Evolutionary conservation across 1,140 invertebrate species (phyloP).

Genomic region (Tachypleus tridentatus): DNA sequence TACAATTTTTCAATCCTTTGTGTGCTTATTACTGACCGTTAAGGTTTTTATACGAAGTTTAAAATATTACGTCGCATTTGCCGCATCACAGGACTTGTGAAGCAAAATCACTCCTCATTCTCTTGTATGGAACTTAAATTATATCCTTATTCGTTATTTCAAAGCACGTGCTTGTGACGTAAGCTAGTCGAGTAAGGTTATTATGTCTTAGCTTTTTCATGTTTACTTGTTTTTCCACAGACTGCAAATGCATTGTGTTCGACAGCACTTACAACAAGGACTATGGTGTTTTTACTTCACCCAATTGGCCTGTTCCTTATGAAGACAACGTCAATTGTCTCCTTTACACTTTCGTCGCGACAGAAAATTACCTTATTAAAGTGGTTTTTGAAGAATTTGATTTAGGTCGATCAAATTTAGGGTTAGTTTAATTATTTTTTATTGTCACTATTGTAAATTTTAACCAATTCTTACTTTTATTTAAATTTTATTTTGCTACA

Average conservation of each 20-base stretch:
- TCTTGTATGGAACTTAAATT: no score
- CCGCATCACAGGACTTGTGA: no score
- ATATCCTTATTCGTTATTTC: no score
- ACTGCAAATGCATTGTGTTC: slow-evolving; percentile 66
- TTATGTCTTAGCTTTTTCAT: no score
- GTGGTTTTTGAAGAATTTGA: slow-evolving; percentile 67
- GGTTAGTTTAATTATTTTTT: background rate
- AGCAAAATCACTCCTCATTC: no score
- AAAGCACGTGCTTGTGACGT: no score
- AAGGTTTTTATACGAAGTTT: no score
- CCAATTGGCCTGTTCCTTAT: slow-evolving; percentile 64
- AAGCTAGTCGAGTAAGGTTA: no score
- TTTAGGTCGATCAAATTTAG: slow-evolving; percentile 31
- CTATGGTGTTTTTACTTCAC: slow-evolving; percentile 64
- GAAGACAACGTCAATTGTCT: slow-evolving; percentile 61
- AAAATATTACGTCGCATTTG: no score
- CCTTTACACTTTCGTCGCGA: slow-evolving; percentile 69
- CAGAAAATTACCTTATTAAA: slow-evolving; percentile 62
- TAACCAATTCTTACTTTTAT: background rate
- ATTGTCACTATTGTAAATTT: background rate
- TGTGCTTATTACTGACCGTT: no score
- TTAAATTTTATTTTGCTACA: background rate
- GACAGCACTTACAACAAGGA: slow-evolving; percentile 64
- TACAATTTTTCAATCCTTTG: no score
- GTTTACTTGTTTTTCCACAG: slow-evolving; percentile 33